Percentiles rank a stretch among this genome's conserved stretches.
These are phyloP conservation scores for Scaptomyza cyrtandrae DNA, from an alignment of 2,888 invertebrate species.

Conservation along the genomic window DNA sequence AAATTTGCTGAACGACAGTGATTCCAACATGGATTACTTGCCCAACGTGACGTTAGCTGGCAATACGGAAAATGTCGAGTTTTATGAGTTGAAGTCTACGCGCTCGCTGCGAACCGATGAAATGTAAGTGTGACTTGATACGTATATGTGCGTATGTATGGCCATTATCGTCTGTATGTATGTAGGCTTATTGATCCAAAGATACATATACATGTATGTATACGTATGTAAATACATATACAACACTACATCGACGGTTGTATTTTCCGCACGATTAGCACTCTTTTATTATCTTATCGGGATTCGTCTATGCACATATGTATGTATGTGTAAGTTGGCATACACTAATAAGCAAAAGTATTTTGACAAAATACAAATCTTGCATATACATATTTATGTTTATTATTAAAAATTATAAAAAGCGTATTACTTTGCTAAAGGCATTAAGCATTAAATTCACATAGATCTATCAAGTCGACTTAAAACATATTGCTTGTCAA, in stretches of 20 bases:
- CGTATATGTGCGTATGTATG: neutral
- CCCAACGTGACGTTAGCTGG: conserved; percentile 77
- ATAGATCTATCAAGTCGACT: neutral
- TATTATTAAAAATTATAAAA: neutral
- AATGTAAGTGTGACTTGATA: conserved; percentile 85
- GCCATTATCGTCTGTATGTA: neutral
- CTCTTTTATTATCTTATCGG: conserved; percentile 69
- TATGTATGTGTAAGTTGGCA: neutral
- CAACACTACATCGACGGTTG: conserved; percentile 20
- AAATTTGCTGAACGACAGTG: conserved; percentile 68
- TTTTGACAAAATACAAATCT: neutral
- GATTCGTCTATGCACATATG: conserved; percentile 7
- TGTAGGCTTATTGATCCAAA: neutral
- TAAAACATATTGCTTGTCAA: neutral
- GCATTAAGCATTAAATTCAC: neutral
- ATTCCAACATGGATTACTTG: conserved; percentile 68
- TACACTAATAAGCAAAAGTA: neutral
- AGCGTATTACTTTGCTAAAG: neutral
- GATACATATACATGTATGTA: conserved; percentile 1
- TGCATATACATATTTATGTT: neutral
- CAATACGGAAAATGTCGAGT: conserved; percentile 85
- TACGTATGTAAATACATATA: neutral
- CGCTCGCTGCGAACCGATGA: conserved; percentile 86
- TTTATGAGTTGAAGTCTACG: conserved; percentile 87
- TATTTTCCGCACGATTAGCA: conserved; percentile 64